Evolutionary conservation across 2,797 vertebrate genomes (phyloP).

Genomic region (Sardinella longiceps): DNA sequence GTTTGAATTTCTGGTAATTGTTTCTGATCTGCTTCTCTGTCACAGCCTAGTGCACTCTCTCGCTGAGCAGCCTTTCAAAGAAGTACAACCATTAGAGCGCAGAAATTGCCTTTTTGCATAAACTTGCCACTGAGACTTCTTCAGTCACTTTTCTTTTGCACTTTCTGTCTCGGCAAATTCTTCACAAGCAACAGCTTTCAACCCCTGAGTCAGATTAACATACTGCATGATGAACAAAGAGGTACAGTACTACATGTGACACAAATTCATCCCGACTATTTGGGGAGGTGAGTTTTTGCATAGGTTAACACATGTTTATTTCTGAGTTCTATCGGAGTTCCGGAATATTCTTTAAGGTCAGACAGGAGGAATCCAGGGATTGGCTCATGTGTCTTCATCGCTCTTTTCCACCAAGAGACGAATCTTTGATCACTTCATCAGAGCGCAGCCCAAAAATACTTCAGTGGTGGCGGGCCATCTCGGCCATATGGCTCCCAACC

Average conservation of each 20-base stretch:
- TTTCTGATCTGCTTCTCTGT: background rate
- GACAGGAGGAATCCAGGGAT: background rate
- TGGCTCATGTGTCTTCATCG: background rate
- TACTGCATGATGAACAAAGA: background rate
- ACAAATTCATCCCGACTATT: background rate
- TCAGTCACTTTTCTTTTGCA: background rate
- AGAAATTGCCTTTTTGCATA: conserved; percentile 4
- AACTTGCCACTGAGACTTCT: background rate
- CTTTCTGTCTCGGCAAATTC: background rate
- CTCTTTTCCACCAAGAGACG: background rate
- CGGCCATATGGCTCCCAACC: background rate
- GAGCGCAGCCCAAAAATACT: conserved; percentile 5
- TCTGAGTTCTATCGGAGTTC: background rate
- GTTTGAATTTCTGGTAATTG: background rate
- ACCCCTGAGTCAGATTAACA: background rate
- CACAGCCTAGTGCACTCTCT: background rate
- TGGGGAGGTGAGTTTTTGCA: background rate
- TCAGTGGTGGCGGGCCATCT: background rate
- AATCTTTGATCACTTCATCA: conserved; percentile 21
- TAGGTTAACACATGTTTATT: background rate
- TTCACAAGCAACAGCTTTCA: background rate
- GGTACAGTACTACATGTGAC: background rate
- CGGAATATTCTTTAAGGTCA: conserved; percentile 17
- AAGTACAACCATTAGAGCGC: background rate
- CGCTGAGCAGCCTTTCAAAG: background rate